Evolutionary conservation across 2,113 vertebrate species (phyloP), one percentile per base, ranked within the genome.

Genomic region (Xiphophorus maculatus): DNA sequence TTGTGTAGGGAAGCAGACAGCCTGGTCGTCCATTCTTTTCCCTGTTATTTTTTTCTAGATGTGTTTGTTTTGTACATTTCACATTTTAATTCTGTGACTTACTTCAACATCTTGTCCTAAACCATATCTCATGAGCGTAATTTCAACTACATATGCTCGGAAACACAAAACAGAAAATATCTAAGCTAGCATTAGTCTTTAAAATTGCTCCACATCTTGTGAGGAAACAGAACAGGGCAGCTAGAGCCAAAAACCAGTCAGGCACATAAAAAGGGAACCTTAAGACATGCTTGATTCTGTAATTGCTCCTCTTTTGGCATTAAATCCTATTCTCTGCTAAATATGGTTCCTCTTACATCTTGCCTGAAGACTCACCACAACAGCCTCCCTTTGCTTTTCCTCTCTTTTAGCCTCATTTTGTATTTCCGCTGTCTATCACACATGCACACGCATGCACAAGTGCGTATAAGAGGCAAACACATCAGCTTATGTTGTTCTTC

Each of bases 251-350:
- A 63, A 48, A 63, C 58, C 27, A 66, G 60, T 37, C 65, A 37
- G 33, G 7, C 42, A 75, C 62, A 79, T 71, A 51, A 19, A 70
- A 60, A 48, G 12, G 71, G 44, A 73, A 61, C 42, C 63, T 48
- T 60, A 79, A 65, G 70, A 73, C 0, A 14, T 33, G 60, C 58
- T 44, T 71, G 54, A 84, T 82, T 83, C 66, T 30, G 22, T 69
- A 88, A 89, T 89, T 84, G 84, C 81, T 77, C 7, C 15, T 75
- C 81, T 78, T 83, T 54, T 78, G 67, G 58, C 63, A 74, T 77
- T 79, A 54, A 77, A 67, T 14, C n/a, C 13, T 17, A 87, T 81
- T 85, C 79, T 81, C 82, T 7, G 1, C 71, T 83, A 87, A 84
- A 91, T 85, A 88, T 86, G 69, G 80, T 77, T 81, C 69, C 63